A percentile compares a stretch with the other conserved stretches of the same genome.
Conservation (phyloP, 2,113 vertebrate genomes). For the Xenopus borealis region DNA sequence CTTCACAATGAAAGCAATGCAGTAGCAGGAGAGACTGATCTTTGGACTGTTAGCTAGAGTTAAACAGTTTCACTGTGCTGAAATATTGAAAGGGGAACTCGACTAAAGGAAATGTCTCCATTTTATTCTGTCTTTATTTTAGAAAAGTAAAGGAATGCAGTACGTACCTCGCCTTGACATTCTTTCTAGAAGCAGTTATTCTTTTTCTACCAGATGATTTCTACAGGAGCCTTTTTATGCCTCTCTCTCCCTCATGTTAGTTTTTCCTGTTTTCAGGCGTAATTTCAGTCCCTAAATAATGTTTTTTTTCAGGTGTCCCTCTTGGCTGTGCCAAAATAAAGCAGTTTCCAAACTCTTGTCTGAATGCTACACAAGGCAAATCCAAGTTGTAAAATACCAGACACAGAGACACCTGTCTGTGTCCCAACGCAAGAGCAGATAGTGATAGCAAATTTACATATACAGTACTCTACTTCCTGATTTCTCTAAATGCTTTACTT, state of each 20-base stretch:
- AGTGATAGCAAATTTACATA: conserved; percentile 9
- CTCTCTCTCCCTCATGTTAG: background rate
- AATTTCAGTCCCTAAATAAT: background rate
- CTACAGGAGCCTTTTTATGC: background rate
- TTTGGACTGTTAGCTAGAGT: background rate
- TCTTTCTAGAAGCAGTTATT: background rate
- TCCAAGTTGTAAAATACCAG: background rate
- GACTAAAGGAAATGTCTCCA: conserved; percentile 19
- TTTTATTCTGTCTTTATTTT: background rate
- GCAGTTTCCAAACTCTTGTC: background rate
- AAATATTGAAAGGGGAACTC: conserved; percentile 30
- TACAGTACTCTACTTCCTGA: conserved; percentile 28
- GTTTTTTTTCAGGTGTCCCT: background rate
- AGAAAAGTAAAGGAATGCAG: background rate
- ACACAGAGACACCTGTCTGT: background rate
- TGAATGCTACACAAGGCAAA: background rate
- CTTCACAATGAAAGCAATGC: too few relatives aligned
- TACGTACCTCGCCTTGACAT: conserved; percentile 31
- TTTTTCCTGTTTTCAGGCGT: background rate
- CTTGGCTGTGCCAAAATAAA: background rate
- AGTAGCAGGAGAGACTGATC: background rate
- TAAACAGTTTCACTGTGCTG: background rate
- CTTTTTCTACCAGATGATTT: too few relatives aligned
- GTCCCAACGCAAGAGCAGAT: background rate
- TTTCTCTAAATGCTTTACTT: conserved; percentile 29